A percentile compares a stretch with the other conserved stretches of the same genome.
These are phyloP conservation scores for Macrobrachium nipponense DNA, from an alignment of 1,140 invertebrate genomes.

Conservation along the genomic window DNA sequence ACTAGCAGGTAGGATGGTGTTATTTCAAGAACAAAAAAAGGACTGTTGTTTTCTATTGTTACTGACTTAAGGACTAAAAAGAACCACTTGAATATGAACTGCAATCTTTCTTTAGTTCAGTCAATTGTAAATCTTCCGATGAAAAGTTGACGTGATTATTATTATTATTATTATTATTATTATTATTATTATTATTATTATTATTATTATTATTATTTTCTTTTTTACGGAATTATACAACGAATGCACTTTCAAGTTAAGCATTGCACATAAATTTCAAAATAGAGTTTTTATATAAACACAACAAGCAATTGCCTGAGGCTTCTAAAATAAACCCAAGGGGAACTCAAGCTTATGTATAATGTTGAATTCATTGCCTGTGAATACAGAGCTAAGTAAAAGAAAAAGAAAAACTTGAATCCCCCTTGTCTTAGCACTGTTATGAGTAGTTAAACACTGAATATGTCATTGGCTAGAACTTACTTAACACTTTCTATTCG, in stretches of 20 bases:
- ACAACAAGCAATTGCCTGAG: conserved; percentile 38
- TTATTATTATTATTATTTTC: not conserved
- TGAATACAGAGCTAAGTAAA: not conserved
- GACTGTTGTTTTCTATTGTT: conserved; percentile 47
- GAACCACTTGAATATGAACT: conserved; percentile 22
- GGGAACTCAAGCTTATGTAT: conserved; percentile 20
- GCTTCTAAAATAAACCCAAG: conserved; percentile 34
- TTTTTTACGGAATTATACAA: conserved; percentile 55
- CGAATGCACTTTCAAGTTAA: conserved; percentile 56
- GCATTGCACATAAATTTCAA: conserved; percentile 53
- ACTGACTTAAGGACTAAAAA: conserved; percentile 26
- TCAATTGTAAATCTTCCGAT: conserved; percentile 22
- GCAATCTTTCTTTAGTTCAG: conserved; percentile 33
- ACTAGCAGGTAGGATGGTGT: conserved; percentile 44
- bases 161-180: no score
- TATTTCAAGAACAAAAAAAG: conserved; percentile 13
- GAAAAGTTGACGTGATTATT: not conserved
- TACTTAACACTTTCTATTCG: no score
- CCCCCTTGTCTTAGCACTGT: no score
- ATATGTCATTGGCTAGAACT: no score
- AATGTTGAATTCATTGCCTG: not conserved
- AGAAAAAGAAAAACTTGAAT: not conserved
- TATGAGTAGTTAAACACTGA: no score
- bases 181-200: no score
- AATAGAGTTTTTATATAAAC: conserved; percentile 36